Conservation (phyloP, 2,113 vertebrate species). For the Cettia cetti region DNA sequence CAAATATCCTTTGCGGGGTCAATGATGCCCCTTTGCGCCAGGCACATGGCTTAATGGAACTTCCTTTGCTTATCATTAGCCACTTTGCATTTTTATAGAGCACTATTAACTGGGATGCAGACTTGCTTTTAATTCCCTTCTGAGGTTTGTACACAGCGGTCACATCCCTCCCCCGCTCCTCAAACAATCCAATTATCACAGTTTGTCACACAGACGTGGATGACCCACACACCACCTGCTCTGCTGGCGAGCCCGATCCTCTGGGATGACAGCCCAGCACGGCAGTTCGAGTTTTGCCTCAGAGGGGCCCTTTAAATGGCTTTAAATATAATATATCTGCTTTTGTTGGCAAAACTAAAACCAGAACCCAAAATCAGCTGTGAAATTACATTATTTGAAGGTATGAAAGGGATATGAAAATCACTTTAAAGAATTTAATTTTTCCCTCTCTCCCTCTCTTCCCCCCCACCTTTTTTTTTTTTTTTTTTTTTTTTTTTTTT, state of each 20-base stretch:
- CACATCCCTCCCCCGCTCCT: background rate
- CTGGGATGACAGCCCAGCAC: background rate
- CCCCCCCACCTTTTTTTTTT: rapidly evolving
- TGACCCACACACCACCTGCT: constrained; percentile 28
- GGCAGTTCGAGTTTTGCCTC: background rate
- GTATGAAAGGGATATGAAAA: background rate
- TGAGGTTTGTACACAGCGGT: background rate
- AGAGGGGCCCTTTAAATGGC: background rate
- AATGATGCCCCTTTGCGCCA: background rate
- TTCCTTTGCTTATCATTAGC: constrained; percentile 32
- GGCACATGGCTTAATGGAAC: background rate
- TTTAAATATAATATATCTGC: background rate
- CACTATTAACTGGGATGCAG: background rate
- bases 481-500: no score
- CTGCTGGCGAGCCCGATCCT: background rate
- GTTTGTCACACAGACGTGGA: background rate
- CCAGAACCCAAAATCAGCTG: background rate
- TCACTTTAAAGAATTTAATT: background rate
- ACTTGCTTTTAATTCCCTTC: constrained; percentile 38
- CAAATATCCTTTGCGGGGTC: background rate
- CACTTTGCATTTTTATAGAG: constrained; percentile 41
- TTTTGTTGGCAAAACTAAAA: background rate
- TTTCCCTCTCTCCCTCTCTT: background rate
- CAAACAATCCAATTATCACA: constrained; percentile 57
- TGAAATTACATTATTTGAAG: constrained; percentile 44